These are phyloP conservation scores for Chloebia gouldiae DNA, from an alignment of 2,113 vertebrate species.

Conservation along the genomic window DNA sequence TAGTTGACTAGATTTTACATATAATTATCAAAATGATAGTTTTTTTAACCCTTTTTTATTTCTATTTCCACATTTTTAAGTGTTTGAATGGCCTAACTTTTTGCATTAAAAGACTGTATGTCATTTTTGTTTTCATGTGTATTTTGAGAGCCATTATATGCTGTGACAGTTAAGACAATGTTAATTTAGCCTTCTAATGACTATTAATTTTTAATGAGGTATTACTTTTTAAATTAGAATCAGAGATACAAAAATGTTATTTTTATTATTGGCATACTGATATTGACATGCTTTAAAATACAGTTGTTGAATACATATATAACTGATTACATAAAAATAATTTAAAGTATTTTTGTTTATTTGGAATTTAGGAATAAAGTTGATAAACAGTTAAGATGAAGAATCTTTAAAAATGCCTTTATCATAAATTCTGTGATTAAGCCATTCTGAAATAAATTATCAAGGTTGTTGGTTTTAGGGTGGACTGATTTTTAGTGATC, in stretches of 20 bases:
- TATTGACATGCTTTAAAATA: neutral
- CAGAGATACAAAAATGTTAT: neutral
- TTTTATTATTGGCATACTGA: neutral
- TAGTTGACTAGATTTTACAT: neutral
- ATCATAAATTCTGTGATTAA: neutral
- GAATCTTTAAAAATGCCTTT: neutral
- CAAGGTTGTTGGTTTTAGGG: neutral
- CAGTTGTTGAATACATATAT: neutral
- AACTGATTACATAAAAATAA: neutral
- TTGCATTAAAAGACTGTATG: neutral
- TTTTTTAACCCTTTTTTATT: neutral
- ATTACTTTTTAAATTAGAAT: neutral
- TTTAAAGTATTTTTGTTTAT: neutral
- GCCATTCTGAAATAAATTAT: neutral
- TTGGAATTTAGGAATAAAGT: neutral
- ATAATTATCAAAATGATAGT: neutral
- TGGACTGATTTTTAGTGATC: neutral
- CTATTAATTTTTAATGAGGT: slow-evolving; percentile 34
- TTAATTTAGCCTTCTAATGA: slow-evolving; percentile 18
- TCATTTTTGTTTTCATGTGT: neutral
- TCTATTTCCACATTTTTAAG: neutral
- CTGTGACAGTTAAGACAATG: slow-evolving; percentile 11
- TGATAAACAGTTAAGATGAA: neutral
- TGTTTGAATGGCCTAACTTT: neutral
- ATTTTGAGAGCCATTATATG: neutral